A percentile compares a stretch with the other conserved stretches of the same genome.
Conservation (phyloP, 2,888 invertebrate species). For the Lochmaea capreae region DNA sequence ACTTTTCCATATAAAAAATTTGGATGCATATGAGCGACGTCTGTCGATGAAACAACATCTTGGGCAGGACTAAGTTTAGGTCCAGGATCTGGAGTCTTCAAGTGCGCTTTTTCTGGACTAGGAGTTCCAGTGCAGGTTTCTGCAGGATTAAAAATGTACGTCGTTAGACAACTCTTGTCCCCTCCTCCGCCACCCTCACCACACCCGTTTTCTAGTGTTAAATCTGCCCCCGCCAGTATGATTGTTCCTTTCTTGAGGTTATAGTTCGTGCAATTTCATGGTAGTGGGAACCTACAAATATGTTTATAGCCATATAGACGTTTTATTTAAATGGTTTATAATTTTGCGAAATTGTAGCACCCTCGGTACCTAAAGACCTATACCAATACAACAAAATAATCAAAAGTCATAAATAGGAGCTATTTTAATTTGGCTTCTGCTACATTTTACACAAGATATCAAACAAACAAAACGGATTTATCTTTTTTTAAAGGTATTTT, state of each 20-base stretch:
- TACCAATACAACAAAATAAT: too few relatives aligned
- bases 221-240: constrained; percentile 60
- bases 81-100: constrained; percentile 44
- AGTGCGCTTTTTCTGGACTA: constrained; percentile 67
- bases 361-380: neutral
- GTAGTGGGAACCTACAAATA: neutral
- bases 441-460: too few relatives aligned
- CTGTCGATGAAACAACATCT: constrained; percentile 48
- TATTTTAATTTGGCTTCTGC: too few relatives aligned
- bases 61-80: constrained; percentile 36
- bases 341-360: constrained; percentile 3
- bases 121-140: constrained; percentile 73
- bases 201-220: constrained; percentile 55
- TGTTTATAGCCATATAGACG: neutral
- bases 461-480: too few relatives aligned
- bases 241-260: neutral
- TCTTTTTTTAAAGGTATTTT: too few relatives aligned
- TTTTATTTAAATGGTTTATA: neutral
- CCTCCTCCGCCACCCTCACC: constrained; percentile 56
- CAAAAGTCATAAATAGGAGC: too few relatives aligned
- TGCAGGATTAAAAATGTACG: constrained; percentile 69
- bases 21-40: constrained; percentile 58
- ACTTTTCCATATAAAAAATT: constrained; percentile 58
- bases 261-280: neutral
- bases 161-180: constrained; percentile 64